A percentile compares a stretch with the other conserved stretches of the same genome.
These are phyloP conservation scores for Anguilla rostrata DNA, from an alignment of 2,113 vertebrate genomes.

Conservation along the genomic window DNA sequence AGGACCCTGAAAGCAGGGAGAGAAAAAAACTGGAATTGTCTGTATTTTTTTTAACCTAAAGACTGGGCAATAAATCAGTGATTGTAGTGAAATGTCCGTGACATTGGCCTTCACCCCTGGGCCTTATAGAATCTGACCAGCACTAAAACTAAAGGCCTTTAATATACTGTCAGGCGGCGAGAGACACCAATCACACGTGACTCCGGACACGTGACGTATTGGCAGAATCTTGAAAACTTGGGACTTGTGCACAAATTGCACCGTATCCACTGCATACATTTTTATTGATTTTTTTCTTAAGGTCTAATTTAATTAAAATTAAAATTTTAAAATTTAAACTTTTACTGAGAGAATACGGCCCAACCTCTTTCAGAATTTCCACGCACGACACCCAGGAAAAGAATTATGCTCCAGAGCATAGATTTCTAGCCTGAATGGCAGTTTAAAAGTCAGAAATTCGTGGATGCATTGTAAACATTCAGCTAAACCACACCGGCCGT, in stretches of 20 bases:
- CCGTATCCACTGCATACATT: neutral
- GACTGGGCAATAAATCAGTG: slow-evolving; percentile 65
- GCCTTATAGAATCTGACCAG: slow-evolving; percentile 51
- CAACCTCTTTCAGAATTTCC: neutral
- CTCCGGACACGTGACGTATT: neutral
- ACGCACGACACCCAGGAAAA: neutral
- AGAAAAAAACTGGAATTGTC: slow-evolving; percentile 55
- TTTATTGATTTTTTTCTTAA: neutral
- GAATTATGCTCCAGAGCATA: neutral
- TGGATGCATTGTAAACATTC: neutral
- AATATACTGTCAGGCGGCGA: slow-evolving; percentile 27
- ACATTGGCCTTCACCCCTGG: slow-evolving; percentile 57
- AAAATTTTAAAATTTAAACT: neutral
- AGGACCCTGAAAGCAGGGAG: slow-evolving; percentile 49
- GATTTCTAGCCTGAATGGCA: neutral
- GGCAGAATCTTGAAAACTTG: neutral
- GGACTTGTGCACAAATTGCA: neutral
- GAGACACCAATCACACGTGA: neutral
- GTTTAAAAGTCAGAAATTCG: neutral
- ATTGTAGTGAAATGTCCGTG: slow-evolving; percentile 56
- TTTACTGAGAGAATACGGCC: neutral
- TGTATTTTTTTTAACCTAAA: slow-evolving; percentile 51
- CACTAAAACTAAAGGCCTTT: slow-evolving; percentile 40
- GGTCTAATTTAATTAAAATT: neutral
- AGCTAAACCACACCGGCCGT: neutral